Percentiles rank a stretch among this genome's conserved stretches.
These are phyloP conservation scores for Lagodon rhomboides DNA, from an alignment of 2,797 vertebrate species.

Conservation along the genomic window DNA sequence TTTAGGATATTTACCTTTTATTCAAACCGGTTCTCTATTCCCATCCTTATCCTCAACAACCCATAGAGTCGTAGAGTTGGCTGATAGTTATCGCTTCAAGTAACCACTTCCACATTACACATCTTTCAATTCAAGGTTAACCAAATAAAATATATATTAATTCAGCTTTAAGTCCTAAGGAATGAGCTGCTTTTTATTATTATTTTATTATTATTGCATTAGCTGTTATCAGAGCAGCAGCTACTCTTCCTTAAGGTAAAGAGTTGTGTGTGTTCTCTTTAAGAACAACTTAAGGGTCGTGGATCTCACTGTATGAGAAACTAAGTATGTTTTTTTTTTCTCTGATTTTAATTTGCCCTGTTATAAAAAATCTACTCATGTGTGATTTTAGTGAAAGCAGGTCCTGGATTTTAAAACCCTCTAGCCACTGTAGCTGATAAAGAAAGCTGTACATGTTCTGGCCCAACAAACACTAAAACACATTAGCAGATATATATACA, in stretches of 20 bases:
- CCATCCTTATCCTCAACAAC: neutral
- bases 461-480: slow-evolving; percentile 1
- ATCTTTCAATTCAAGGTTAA: neutral
- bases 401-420: slow-evolving; percentile 2
- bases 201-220: no score
- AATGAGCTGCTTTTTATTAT: no score
- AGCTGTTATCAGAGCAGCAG: neutral
- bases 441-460: neutral
- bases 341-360: neutral
- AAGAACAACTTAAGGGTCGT: neutral
- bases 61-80: neutral
- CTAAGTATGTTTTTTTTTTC: neutral
- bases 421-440: neutral
- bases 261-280: no score
- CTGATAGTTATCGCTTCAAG: neutral
- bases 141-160: neutral
- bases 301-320: neutral
- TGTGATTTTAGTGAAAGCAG: slow-evolving; percentile 8
- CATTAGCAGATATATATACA: neutral
- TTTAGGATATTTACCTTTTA: no score
- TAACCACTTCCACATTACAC: neutral
- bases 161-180: neutral
- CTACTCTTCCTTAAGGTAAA: neutral
- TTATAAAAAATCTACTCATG: neutral
- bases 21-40: no score